Evolutionary conservation across 2,797 vertebrate genomes (phyloP).

Genomic region (Siniperca obscura): DNA sequence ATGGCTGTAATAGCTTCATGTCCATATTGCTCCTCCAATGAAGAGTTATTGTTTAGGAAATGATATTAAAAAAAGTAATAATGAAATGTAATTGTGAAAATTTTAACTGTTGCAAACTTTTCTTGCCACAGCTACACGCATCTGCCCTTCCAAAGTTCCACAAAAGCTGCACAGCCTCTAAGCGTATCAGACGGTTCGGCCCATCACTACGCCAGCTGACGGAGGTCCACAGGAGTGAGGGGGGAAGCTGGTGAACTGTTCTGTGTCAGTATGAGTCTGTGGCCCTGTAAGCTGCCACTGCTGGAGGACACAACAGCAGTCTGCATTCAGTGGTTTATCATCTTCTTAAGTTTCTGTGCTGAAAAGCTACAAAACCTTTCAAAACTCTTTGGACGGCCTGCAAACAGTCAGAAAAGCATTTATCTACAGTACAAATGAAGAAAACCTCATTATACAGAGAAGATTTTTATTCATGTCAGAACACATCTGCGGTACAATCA

Average conservation of each 20-base stretch:
- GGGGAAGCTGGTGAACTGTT: neutral
- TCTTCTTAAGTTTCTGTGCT: neutral
- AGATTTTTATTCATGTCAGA: conserved; percentile 68
- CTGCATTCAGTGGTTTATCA: neutral
- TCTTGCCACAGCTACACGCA: neutral
- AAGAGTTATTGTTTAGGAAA: too few species aligned
- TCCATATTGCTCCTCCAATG: neutral
- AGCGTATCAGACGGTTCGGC: neutral
- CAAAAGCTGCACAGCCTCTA: neutral
- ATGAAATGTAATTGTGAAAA: too few species aligned
- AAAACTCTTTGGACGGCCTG: neutral
- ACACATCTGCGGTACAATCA: conserved; percentile 43
- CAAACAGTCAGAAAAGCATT: neutral
- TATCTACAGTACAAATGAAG: neutral
- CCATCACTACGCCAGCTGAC: neutral
- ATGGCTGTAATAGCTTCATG: neutral
- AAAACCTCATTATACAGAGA: conserved; percentile 32
- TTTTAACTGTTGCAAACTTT: neutral
- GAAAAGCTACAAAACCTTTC: neutral
- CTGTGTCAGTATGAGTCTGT: neutral
- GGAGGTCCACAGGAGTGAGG: neutral
- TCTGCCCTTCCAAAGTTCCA: neutral
- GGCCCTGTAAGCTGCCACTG: neutral
- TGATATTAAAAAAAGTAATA: too few species aligned
- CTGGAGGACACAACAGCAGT: neutral